Evolutionary conservation across 2,888 invertebrate species (phyloP).

Genomic region (Epirrita christyi): DNA sequence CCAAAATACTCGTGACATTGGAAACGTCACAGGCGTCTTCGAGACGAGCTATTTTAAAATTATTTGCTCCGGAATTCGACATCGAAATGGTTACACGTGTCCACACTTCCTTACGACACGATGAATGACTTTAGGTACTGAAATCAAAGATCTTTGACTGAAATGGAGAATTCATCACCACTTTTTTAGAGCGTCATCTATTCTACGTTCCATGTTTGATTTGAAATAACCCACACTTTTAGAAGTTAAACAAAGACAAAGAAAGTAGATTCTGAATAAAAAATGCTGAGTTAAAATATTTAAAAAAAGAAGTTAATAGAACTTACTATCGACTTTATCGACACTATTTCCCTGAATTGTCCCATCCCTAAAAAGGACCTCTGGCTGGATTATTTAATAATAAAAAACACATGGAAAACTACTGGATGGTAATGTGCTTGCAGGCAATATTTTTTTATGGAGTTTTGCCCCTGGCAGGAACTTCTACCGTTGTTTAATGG

Average conservation of each 20-base stretch:
- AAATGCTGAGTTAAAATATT: no score
- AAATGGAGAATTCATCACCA: not conserved
- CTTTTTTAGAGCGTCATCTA: no score
- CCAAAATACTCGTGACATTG: constrained; percentile 55
- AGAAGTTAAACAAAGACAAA: no score
- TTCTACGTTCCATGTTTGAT: no score
- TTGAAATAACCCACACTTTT: no score
- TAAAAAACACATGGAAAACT: not conserved
- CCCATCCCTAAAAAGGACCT: constrained; percentile 4
- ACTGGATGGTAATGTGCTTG: not conserved
- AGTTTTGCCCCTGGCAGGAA: not conserved
- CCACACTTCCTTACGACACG: constrained; percentile 30
- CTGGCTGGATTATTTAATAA: not conserved
- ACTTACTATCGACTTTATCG: not conserved
- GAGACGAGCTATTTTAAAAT: constrained; percentile 60
- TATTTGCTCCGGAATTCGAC: constrained; percentile 52
- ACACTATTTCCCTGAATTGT: not conserved
- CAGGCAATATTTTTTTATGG: no score
- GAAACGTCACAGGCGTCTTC: constrained; percentile 58
- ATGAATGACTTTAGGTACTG: not conserved
- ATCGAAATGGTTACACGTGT: constrained; percentile 41
- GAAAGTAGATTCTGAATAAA: no score
- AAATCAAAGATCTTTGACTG: no score
- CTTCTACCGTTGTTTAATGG: constrained; percentile 22
- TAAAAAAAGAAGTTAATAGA: no score